phyloP scores from a whole-genome alignment of 92 coral and sea anemone genomes.

The Phymanthus crucifer region DNA sequence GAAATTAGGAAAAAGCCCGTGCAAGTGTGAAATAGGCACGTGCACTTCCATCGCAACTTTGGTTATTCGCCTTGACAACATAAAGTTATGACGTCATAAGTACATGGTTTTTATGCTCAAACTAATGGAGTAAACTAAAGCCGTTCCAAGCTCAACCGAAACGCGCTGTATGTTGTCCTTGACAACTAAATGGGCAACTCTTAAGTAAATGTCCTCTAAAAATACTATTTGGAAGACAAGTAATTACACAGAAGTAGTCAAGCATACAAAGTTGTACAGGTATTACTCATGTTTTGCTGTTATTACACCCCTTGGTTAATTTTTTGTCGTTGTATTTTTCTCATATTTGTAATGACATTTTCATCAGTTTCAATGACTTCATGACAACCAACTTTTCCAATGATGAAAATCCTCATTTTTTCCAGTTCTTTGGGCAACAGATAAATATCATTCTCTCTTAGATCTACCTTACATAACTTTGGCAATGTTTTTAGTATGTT shows the following conservation, averaged over 20 bases:
- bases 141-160: too few species aligned
- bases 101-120: too few species aligned
- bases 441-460: constrained; percentile 68
- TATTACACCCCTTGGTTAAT: background rate
- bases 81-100: too few species aligned
- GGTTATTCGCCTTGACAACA: too few species aligned
- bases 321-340: constrained; percentile 23
- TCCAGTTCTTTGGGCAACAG: constrained; percentile 75
- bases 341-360: constrained; percentile 44
- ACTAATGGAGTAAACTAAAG: too few species aligned
- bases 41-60: too few species aligned
- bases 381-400: constrained; percentile 44
- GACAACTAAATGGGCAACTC: background rate
- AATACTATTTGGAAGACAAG: background rate
- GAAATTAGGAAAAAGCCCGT: too few species aligned
- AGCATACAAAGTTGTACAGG: background rate
- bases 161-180: too few species aligned
- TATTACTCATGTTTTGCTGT: background rate
- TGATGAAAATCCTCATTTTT: constrained; percentile 64
- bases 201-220: background rate
- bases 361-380: constrained; percentile 48
- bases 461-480: constrained; percentile 63
- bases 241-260: background rate
- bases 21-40: too few species aligned
- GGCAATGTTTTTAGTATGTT: constrained; percentile 41